These are phyloP conservation scores for Paracentrotus lividus DNA, from an alignment of 53 echinoderm and acorn worm genomes.

Conservation along the genomic window DNA sequence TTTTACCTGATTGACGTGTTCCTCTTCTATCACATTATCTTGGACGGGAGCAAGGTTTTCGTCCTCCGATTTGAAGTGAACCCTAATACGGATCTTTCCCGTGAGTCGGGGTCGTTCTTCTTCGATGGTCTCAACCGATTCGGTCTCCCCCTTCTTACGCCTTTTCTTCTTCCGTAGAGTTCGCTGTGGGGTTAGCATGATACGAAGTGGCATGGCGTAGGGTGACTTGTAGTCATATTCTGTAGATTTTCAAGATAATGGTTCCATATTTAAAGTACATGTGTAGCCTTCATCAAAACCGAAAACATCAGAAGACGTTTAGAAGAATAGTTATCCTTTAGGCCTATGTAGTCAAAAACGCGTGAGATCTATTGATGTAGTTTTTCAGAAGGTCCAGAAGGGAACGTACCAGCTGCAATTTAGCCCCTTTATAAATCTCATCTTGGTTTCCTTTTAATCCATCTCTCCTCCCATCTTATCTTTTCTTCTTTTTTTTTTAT, in stretches of 20 bases:
- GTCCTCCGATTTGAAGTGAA: constrained; percentile 58
- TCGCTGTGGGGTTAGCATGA: constrained; percentile 79
- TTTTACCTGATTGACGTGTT: constrained; percentile 1
- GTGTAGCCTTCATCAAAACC: too few relatives aligned
- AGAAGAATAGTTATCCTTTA: too few relatives aligned
- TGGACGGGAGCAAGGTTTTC: not conserved
- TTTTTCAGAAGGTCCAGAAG: too few relatives aligned
- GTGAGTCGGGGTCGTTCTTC: constrained; percentile 74
- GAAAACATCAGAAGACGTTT: too few relatives aligned
- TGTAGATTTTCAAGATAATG: constrained; percentile 30
- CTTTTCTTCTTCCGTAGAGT: constrained; percentile 72
- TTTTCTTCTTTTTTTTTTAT: too few relatives aligned
- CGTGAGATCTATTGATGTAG: too few relatives aligned
- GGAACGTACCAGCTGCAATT: too few relatives aligned
- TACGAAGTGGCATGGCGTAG: constrained; percentile 92
- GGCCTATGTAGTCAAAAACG: too few relatives aligned
- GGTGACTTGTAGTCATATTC: constrained; percentile 88
- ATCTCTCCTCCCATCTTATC: too few relatives aligned
- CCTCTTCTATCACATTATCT: not conserved
- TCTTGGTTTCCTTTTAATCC: too few relatives aligned
- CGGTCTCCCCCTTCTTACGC: constrained; percentile 56
- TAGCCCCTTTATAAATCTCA: too few relatives aligned
- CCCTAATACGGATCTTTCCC: constrained; percentile 84
- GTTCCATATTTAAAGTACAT: too few relatives aligned
- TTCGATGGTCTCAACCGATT: not conserved